Evolutionary conservation across 1,140 invertebrate species (phyloP), one percentile per base, ranked within the genome.

Genomic region (Orchestia grillus): DNA sequence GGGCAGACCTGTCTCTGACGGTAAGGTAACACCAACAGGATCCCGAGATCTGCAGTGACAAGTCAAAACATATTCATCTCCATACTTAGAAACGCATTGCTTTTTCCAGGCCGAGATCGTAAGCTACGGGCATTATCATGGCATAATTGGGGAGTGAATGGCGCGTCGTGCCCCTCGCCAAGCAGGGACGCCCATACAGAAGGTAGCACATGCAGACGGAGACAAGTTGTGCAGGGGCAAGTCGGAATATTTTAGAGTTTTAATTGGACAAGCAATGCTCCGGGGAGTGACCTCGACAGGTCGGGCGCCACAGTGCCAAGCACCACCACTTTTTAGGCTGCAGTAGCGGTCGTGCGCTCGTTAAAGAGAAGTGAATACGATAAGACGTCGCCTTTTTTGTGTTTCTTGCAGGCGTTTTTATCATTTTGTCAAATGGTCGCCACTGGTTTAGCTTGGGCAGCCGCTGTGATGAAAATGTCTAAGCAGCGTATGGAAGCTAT

Each of bases 301-400:
- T 53, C 6, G 47, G 47, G 47, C 19, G 47, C 47, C 6, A 53
- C 47, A 53, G 47, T 19, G 47, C 6, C 47, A 53, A 53, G 47
- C 62, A 77, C 62, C 62, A 77, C 62, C 62, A 77, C 62, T 77
- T 77, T 77, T 77, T 77, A 77, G 15, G 28, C 11, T 23, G 62
- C 62, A 77, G 62, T 77, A 77, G 62, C 62, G 62, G 62, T 77
- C 62, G 11, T 15, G 62, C 62, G 28, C 62, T 77, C 62, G 62
- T 77, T 77, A 77, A 77, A 77, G 62, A 77, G 62, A 77, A 77
- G 62, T 77, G 62, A 77, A 77, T 77, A 77, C 62, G 62, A 77
- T 77, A 77, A 77, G 62, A 36, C 62, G 28, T 77, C 62, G 62
- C 28, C 62, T 77, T 77, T 77, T n/a, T 77, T 77, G 28, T 77